Evolutionary conservation across 2,113 vertebrate species (phyloP).

Genomic region (Elachura formosa): DNA sequence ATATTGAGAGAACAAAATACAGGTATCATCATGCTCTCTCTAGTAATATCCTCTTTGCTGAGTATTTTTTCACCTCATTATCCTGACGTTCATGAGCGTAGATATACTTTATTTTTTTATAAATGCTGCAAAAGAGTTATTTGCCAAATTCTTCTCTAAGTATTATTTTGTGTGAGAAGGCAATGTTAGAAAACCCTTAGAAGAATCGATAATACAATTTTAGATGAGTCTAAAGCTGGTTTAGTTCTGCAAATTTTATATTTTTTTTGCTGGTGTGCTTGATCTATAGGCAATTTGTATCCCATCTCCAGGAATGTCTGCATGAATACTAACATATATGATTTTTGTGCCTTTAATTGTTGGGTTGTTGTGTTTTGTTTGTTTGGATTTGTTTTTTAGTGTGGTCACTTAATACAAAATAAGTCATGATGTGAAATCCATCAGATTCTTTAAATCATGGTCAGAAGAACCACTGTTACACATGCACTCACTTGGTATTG

Average conservation of each 20-base stretch:
- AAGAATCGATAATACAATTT: background rate
- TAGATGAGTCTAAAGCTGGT: background rate
- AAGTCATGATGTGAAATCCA: background rate
- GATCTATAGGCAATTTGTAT: background rate
- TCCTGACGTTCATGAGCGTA: background rate
- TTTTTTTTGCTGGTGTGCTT: background rate
- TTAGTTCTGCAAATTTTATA: background rate
- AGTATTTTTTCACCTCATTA: background rate
- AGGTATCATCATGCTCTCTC: background rate
- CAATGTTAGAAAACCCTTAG: background rate
- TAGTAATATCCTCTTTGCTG: background rate
- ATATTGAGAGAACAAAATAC: background rate
- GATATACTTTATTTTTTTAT: background rate
- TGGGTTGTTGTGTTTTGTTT: background rate
- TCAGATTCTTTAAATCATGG: background rate
- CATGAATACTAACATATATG: background rate
- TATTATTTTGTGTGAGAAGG: background rate
- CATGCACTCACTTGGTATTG: background rate
- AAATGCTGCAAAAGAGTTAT: background rate
- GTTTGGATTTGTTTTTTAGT: background rate
- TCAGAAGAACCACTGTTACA: background rate
- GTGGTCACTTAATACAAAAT: background rate
- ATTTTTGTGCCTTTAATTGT: background rate
- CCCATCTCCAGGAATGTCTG: background rate
- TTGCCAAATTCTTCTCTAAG: background rate